Base-by-base conservation (phyloP, 2,113 vertebrate species). In the Paracanthobrama guichenoti region DNA sequence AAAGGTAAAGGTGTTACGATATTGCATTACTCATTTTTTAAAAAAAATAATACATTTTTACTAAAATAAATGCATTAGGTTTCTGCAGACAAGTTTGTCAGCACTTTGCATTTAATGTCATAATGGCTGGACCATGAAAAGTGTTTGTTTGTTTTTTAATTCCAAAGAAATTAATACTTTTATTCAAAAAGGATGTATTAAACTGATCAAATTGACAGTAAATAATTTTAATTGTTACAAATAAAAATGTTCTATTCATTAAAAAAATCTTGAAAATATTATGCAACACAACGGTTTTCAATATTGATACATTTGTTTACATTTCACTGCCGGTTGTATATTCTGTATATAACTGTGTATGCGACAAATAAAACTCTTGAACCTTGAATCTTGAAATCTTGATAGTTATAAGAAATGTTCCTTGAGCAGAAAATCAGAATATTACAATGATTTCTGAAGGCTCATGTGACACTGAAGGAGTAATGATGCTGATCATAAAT, bases 1-100 rank as follows among this genome's bases (percentile, higher is more conserved):
- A 53, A 75, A 53, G 28, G 48, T 50, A 75, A 53, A 53, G 73
- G 73, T 48, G 26, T 75, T 75, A 75, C 26, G 53, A 50, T 31
- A 31, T 28, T 28, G 44, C 6, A 75, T 31, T 53, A 53, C 14
- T 46, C 22, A 72, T 46, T 46, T 72, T 2, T 6, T n/a, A n/a
- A n/a, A 22, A n/a, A 44, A 3, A 9, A 20, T 48, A 4, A 16
- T 14, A 28, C 2, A 3, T 16, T 28, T 46, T 18, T 74, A 74
- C 42, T 4, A n/a, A 22, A 44, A 72, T 12, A 26, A 35, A 67
- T 4, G 16, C 28, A 22, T 69, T 39, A 69, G 1, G 14, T 31
- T 16, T 14, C 3, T 26, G 14, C 14, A 24, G 72, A 24, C 44
- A 26, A 28, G 6, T 20, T 73, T 48, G 13, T 48, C n/a, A 73